Base-by-base conservation (phyloP, 2,888 invertebrate species). In the Hydraecia micacea region DNA sequence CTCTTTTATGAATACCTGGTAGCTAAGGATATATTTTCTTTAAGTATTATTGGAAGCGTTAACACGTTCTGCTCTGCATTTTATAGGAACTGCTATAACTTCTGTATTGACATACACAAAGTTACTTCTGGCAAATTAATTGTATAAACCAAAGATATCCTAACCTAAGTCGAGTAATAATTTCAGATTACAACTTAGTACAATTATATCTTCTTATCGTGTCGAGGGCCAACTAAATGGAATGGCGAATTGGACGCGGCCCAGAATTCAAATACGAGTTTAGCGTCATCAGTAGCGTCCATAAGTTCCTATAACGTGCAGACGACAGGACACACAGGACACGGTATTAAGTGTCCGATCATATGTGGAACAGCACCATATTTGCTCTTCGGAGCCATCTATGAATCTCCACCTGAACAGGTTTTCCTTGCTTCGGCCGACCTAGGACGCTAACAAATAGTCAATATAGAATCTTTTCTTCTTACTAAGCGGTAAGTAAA, bases 1-100 rank as follows among this genome's bases (percentile, higher is more conserved):
- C 46, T 39, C 18, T 49, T 81, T 78, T 73, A 81, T 85, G 81
- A 46, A 49, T 78, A 42, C 78, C 75, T 84, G 75, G 73, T 84
- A 73, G 15, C 62, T 13, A 1, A 8, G 55, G 42, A 58, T 32
- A 36, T 70, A 70, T 46, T 52, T 60, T 67, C 6, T 58, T 18
- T 42, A 32, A 28, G 63, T 28, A 36, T 78, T 49, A 42, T 70
- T 63, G n/a, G 8, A 6, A 36, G 18, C 15, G 13, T 70, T 52
- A 58, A 42, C 32, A 63, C 18, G 28, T n/a, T 2, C 8, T 39
- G 36, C 11, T 21, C 6, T 32, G 36, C 4, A 28, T 49, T 36
- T 36, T 9, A 46, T 25, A 36, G 18, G 15, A 32, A 42, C 28
- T 52, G 42, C n/a, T 42, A 2, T 42, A 66, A 15, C 18, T 46